Evolutionary conservation across 2,888 invertebrate species (phyloP), one percentile per base, ranked within the genome.

Genomic region (Dermolepida albohirtum): DNA sequence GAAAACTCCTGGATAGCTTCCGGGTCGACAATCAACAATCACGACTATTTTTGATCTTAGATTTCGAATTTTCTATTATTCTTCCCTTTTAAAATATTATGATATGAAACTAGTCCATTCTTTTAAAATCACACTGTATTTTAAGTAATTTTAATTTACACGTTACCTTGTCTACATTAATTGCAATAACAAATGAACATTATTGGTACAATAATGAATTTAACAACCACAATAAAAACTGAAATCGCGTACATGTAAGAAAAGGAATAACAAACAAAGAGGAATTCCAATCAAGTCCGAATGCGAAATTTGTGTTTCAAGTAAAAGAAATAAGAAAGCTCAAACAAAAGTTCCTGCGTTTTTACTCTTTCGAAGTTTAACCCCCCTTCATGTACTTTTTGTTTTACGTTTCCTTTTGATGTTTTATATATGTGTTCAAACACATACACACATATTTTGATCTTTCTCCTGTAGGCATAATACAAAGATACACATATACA

Each of bases 321-420:
- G 34, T 6, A 40, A 62, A 34, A 34, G 17, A 14, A n/a, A 39
- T 14, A 62, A 34, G 34, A 16, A 43, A 47, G 16, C 47, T 29
- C 47, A 34, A 34, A 52, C 34, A 52, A 52, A 52, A 52, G 47
- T 27, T 55, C 12, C 47, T 14, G 16, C 59, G 34, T 62, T 62
- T n/a, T 6, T 16, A 16, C 16, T 16, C 8, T 14, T 1, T 14
- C 11, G 14, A 34, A 22, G 47, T 34, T 47, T 29, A 6, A 8
- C 10, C 11, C 10, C 16, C 12, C 16, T 12, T 34, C 34, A 34
- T 29, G 39, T n/a, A 39, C 6, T 34, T 57, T 41, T 62, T 39
- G 59, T 62, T 47, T 49, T 34, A 16, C 59, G 47, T 62, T 62
- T 62, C 59, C 47, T 47, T 62, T 62, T 62, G 59, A 62, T 62